A percentile compares a stretch with the other conserved stretches of the same genome.
These are phyloP conservation scores for Andricus grossulariae DNA, from an alignment of 1,140 invertebrate species.

Conservation along the genomic window DNA sequence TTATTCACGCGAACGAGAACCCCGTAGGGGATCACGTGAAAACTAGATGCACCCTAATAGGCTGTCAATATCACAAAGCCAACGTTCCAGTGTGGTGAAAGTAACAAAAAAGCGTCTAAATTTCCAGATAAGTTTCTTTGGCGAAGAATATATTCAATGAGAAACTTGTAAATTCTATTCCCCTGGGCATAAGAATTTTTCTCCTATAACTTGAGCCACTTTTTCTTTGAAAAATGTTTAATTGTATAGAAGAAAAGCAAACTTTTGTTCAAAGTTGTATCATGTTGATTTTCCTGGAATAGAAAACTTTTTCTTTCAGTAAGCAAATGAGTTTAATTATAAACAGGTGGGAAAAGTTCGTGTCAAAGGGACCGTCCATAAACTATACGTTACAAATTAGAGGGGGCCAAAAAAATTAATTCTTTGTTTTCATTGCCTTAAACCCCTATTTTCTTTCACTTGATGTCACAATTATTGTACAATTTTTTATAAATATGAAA, in stretches of 20 bases:
- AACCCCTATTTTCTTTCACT: too few species aligned
- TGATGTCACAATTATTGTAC: too few species aligned
- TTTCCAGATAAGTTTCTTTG: constrained; percentile 22
- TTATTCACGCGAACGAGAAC: constrained; percentile 28
- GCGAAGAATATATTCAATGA: not conserved
- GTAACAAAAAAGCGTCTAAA: constrained; percentile 13
- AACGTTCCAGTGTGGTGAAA: constrained; percentile 18
- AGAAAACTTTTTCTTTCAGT: too few species aligned
- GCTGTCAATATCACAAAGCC: constrained; percentile 28
- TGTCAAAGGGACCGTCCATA: too few species aligned
- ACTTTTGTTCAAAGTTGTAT: not conserved
- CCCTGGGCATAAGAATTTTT: not conserved
- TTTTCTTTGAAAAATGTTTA: not conserved
- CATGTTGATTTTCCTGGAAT: too few species aligned
- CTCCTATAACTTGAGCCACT: not conserved
- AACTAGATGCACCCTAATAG: constrained; percentile 30
- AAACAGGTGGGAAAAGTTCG: too few species aligned
- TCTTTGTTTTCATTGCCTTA: too few species aligned
- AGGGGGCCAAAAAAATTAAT: too few species aligned
- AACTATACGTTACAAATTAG: too few species aligned
- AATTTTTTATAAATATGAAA: too few species aligned
- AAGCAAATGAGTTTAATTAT: too few species aligned
- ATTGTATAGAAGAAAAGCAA: not conserved
- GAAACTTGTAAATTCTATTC: constrained; percentile 17
- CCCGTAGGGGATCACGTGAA: constrained; percentile 15